Evolutionary conservation across 2,113 vertebrate species (phyloP), one percentile per base, ranked within the genome.

Genomic region (Scalopus aquaticus): DNA sequence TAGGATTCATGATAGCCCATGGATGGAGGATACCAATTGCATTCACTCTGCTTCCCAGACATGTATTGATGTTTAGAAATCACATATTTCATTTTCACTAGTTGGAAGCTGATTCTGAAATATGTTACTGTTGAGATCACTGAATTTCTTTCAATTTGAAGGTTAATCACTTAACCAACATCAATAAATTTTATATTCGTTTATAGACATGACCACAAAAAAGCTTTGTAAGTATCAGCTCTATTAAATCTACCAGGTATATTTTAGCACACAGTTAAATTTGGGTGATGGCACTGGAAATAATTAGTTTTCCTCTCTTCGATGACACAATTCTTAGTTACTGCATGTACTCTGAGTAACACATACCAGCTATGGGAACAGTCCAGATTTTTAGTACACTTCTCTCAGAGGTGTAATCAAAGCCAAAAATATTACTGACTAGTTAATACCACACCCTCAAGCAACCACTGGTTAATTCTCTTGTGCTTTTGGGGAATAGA

Each of bases 181-280:
- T 62, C 76, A 78, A 22, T 88, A 91, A 32, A 95, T 87, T 44
- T 74, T 9, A 56, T 35, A 56, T 62, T 87, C 44, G n/a, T 94
- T 93, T 76, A 90, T 83, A 90, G 92, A 90, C 65, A 56, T 92
- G 88, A 95, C n/a, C 44, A 46, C 90, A 91, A 95, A 70, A 93
- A 39, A 93, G 28, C 26, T 93, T 93, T 67, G 60, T 80, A 88
- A 95, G 69, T 72, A 49, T 2, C 1, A 95, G 46, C 20, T 4
- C 64, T 0, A 54, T 67, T 86, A 76, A 76, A 56, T 22, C 44
- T n/a, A 88, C 79, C 58, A 93, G 28, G 83, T 91, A 76, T 49
- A 15, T 84, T 86, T 94, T 72, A 70, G 30, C 44, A 91, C 73
- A 74, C 30, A 60, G 32, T 64, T 74, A 79, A 80, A 26, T 64